Conservation (phyloP, 53 echinoderm and acorn worm species). For the Arbacia lixula region DNA sequence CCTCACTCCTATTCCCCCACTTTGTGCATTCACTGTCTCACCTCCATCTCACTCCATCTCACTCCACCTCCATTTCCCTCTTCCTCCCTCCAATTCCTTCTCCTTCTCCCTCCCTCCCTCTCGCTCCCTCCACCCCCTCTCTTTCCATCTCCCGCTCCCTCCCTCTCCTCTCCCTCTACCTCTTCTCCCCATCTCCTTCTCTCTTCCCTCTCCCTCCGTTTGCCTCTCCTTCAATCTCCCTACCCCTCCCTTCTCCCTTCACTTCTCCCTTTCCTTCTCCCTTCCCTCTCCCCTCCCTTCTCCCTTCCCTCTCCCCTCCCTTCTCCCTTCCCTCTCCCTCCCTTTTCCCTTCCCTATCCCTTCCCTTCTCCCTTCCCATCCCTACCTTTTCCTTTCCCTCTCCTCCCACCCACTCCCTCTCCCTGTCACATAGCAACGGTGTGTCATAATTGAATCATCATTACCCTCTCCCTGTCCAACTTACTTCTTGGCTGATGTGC, state of each 20-base stretch:
- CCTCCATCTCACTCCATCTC: not conserved
- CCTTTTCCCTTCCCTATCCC: too few relatives aligned
- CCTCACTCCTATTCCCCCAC: not conserved
- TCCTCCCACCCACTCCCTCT: not conserved
- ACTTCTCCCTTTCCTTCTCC: not conserved
- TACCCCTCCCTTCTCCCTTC: not conserved
- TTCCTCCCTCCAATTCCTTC: not conserved
- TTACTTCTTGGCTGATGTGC: too few relatives aligned
- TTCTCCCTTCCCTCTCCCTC: not conserved
- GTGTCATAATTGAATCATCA: constrained; percentile 50
- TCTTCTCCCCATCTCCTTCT: not conserved
- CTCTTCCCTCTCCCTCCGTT: not conserved
- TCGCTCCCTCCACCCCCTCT: not conserved
- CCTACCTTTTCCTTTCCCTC: too few relatives aligned
- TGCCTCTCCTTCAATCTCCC: not conserved
- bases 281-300: not conserved
- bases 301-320: not conserved
- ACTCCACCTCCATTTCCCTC: not conserved
- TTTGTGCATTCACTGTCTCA: not conserved
- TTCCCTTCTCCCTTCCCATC: not conserved
- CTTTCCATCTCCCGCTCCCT: not conserved
- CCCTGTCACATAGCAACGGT: not conserved
- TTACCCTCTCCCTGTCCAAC: not conserved
- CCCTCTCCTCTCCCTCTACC: not conserved
- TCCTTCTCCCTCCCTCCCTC: not conserved